These are phyloP conservation scores for Octomys mimax DNA, from an alignment of 2,797 vertebrate species.

Conservation along the genomic window DNA sequence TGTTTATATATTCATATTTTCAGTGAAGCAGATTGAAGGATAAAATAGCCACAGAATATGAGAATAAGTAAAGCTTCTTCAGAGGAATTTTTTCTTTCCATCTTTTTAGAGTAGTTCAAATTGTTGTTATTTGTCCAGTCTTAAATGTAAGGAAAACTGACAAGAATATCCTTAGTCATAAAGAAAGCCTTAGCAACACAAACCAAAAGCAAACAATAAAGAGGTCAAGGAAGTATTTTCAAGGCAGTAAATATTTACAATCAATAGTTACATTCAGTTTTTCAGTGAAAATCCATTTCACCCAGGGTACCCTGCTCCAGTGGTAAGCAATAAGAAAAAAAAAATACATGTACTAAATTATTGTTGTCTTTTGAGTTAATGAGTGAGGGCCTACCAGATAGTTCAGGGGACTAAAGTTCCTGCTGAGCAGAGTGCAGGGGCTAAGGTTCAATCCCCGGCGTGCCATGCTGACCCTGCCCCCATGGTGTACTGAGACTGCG, in stretches of 20 bases:
- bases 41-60: neutral
- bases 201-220: neutral
- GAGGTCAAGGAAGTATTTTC: neutral
- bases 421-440: too few species aligned
- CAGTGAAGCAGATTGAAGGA: neutral
- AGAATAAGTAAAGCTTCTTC: neutral
- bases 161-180: neutral
- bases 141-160: neutral
- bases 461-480: too few species aligned
- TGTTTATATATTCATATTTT: neutral
- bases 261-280: neutral
- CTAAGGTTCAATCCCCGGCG: too few species aligned
- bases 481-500: too few species aligned
- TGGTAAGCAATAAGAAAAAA: neutral
- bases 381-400: neutral
- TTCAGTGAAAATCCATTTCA: neutral
- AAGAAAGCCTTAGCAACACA: neutral
- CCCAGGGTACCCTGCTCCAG: neutral
- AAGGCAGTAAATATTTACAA: neutral
- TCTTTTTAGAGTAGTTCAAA: neutral
- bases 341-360: neutral
- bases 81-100: neutral
- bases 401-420: too few species aligned
- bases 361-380: neutral
- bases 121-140: neutral